A percentile compares a stretch with the other conserved stretches of the same genome.
Evolutionary conservation across 2,888 invertebrate species (phyloP).

Genomic region (Galerucella calmariensis): DNA sequence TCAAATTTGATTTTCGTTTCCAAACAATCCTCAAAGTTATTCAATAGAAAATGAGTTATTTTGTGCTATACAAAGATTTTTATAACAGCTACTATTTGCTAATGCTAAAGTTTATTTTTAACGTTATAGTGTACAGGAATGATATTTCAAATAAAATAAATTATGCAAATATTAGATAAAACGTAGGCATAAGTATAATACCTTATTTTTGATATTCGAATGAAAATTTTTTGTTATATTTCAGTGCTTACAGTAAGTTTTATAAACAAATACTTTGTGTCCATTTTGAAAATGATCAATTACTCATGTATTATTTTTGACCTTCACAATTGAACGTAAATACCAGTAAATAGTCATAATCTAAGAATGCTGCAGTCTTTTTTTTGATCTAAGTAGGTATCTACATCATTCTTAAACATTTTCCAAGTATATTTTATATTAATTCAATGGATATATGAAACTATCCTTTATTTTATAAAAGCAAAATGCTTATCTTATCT

Average conservation of each 20-base stretch:
- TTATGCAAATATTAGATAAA: neutral
- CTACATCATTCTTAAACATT: neutral
- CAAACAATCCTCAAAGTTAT: neutral
- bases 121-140: neutral
- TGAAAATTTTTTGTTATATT: neutral
- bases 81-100: neutral
- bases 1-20: neutral
- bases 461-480: neutral
- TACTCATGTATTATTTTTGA: conserved; percentile 1
- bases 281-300: neutral
- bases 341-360: neutral
- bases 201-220: neutral
- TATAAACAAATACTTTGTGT: neutral
- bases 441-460: neutral
- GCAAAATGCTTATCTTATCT: conserved; percentile 11
- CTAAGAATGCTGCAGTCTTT: neutral
- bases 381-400: neutral
- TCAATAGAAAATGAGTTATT: neutral
- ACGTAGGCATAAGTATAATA: neutral
- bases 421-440: neutral
- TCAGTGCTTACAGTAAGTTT: neutral
- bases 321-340: conserved; percentile 4
- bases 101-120: neutral
- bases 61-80: neutral
- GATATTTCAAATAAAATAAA: conserved; percentile 1